Conservation (phyloP, 2,797 vertebrate species). For the Takifugu ocellatus region DNA sequence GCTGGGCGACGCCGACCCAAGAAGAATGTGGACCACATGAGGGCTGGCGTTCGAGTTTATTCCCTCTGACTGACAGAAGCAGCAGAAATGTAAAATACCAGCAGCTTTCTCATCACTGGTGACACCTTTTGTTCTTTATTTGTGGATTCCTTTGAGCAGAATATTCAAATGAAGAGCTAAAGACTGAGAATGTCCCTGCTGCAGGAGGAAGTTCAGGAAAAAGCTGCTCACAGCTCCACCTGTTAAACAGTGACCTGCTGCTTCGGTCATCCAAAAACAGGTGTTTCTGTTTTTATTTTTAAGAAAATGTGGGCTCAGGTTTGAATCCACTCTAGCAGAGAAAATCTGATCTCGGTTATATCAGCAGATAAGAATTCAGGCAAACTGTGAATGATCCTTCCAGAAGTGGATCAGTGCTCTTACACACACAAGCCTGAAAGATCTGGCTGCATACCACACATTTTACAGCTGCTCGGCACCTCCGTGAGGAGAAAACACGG, state of each 20-base stretch:
- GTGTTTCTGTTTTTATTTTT: background rate
- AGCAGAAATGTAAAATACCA: too few relatives aligned
- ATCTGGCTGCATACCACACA: constrained; percentile 37
- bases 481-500: background rate
- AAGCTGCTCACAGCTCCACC: background rate
- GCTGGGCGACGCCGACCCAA: too few relatives aligned
- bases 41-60: too few relatives aligned
- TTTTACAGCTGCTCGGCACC: constrained; percentile 6
- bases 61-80: too few relatives aligned
- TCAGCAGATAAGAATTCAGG: background rate
- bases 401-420: constrained; percentile 2
- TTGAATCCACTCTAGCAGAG: background rate
- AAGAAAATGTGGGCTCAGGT: too few relatives aligned
- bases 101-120: too few relatives aligned
- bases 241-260: background rate
- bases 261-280: background rate
- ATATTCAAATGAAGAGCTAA: constrained; percentile 7
- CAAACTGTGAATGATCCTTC: background rate
- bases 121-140: too few relatives aligned
- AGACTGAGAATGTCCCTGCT: background rate
- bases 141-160: too few relatives aligned
- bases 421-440: constrained; percentile 31
- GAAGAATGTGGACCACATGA: too few relatives aligned
- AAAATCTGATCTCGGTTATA: background rate
- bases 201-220: constrained; percentile 7